Evolutionary conservation across 2,797 vertebrate genomes (phyloP), one percentile per base, ranked within the genome.

Genomic region (Peromyscus melanophrys): DNA sequence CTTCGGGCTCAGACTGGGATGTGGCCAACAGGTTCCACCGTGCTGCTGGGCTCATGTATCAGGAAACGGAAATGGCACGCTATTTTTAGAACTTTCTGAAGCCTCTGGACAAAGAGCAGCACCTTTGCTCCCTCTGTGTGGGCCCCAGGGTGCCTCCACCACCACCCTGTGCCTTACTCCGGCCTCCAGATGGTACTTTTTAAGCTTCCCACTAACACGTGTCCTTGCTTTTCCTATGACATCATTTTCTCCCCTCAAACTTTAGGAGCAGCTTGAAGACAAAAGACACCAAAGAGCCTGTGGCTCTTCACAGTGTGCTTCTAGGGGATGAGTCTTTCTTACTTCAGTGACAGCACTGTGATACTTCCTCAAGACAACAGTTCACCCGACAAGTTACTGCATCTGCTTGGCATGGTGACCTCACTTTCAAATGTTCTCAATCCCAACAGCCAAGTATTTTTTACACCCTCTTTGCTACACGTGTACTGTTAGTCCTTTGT

Each of bases 341-440:
- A 12, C 12, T 7, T 80, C n/a, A 27, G 21, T 2, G 21, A 73
- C 27, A 61, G 34, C 71, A 29, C 31, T 37, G 46, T 59, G 59
- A 43, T 52, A 61, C 57, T 75, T 78, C 59, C 52, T 59, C 27
- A 75, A 59, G 12, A 6, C 73, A 67, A 55, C 23, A 87, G 40
- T 43, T 52, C 3, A 40, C 63, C 49, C 8, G 37, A 59, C 37
- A 85, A 76, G 65, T 67, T 80, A 90, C 83, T 52, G 89, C 92
- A 83, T 75, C 85, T 8, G 16, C 49, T 65, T 77, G 23, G 65
- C 43, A 59, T 7, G 12, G 23, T 59, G 80, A 40, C 31, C 80
- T 96, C 75, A 75, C 49, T 78, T 92, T 95, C 82, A 63, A 89
- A 57, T 57, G 40, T 82, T 89, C 75, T 91, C 89, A 92, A 80